Evolutionary conservation across 1,140 invertebrate species (phyloP).

Genomic region (Orchesella cincta): DNA sequence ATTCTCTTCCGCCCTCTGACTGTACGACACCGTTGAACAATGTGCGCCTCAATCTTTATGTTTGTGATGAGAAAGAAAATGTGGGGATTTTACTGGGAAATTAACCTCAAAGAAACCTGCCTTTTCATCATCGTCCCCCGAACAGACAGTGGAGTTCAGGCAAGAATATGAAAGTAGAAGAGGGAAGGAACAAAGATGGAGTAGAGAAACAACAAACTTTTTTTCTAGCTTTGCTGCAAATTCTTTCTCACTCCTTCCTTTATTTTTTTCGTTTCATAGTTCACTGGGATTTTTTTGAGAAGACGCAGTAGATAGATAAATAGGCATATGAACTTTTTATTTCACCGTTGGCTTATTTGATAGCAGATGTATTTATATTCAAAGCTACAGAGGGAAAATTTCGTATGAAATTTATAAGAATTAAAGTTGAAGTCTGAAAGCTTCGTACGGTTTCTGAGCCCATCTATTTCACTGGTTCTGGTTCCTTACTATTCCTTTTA

Average conservation of each 20-base stretch:
- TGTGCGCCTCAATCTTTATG: not conserved
- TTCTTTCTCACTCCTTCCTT: not conserved
- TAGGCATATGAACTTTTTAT: too few relatives aligned
- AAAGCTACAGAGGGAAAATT: too few relatives aligned
- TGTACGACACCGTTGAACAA: not conserved
- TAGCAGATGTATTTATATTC: too few relatives aligned
- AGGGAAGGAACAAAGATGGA: not conserved
- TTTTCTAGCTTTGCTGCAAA: not conserved
- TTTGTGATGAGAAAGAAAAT: conserved; percentile 13
- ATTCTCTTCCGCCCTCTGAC: not conserved
- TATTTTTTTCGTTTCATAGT: not conserved
- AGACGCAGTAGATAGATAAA: not conserved
- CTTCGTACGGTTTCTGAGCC: not conserved
- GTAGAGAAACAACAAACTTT: not conserved
- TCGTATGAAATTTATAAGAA: not conserved
- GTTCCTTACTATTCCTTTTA: not conserved
- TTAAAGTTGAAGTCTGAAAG: not conserved
- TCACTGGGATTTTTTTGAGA: not conserved
- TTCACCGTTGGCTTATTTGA: too few relatives aligned
- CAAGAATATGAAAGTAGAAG: not conserved
- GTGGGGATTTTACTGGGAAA: not conserved
- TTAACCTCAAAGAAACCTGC: conserved; percentile 12
- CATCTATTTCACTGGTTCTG: not conserved
- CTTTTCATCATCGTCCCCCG: not conserved
- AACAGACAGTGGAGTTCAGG: not conserved